Conservation (phyloP, 2,888 invertebrate species). For the Orthonevra nobilis region DNA sequence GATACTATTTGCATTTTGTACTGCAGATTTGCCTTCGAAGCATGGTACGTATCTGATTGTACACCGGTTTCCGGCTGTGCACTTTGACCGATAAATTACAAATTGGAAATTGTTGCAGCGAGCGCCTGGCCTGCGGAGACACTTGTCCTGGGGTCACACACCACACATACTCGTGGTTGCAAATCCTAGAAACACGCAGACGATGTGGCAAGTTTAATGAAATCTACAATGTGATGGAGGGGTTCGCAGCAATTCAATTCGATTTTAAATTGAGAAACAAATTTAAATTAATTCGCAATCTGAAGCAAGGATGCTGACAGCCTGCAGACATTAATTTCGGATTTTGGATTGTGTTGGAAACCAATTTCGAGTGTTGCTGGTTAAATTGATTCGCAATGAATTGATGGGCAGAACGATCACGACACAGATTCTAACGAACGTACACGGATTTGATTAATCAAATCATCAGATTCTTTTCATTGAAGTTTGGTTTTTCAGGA, state of each 20-base stretch:
- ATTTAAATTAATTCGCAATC: slow-evolving; percentile 47
- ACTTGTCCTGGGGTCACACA: too few relatives aligned
- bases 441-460: too few relatives aligned
- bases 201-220: slow-evolving; percentile 21
- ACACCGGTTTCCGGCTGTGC: slow-evolving; percentile 30
- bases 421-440: too few relatives aligned
- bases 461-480: too few relatives aligned
- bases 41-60: too few relatives aligned
- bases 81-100: slow-evolving; percentile 52
- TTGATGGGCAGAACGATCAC: too few relatives aligned
- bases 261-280: slow-evolving; percentile 49
- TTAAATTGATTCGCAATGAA: slow-evolving; percentile 6
- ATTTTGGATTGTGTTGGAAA: background rate
- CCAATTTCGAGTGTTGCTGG: too few relatives aligned
- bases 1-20: slow-evolving; percentile 37
- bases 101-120: too few relatives aligned
- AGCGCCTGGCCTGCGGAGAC: too few relatives aligned
- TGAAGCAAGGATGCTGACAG: background rate
- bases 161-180: background rate
- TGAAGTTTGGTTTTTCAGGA: too few relatives aligned
- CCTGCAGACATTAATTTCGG: slow-evolving; percentile 31
- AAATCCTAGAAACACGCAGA: slow-evolving; percentile 4
- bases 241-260: slow-evolving; percentile 28
- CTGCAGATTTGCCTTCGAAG: slow-evolving; percentile 18
- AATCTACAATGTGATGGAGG: slow-evolving; percentile 25